Percentiles rank a stretch among this genome's conserved stretches.
Evolutionary conservation across 2,797 vertebrate species (phyloP).

Genomic region (Pitangus sulphuratus): DNA sequence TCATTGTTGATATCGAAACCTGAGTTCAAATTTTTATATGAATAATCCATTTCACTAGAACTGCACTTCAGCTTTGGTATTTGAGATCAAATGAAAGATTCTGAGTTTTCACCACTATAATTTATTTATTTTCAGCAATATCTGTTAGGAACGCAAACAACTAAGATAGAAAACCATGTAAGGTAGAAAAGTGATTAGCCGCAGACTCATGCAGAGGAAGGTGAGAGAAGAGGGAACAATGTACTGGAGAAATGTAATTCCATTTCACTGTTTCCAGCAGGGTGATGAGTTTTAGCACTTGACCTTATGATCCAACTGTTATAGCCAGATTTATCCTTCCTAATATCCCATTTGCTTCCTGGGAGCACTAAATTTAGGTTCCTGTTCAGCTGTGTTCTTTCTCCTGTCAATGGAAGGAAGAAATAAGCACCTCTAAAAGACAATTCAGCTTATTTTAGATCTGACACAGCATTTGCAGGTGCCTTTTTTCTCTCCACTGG

Average conservation of each 20-base stretch:
- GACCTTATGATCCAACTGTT: slow-evolving; percentile 37
- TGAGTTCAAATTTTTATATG: not conserved
- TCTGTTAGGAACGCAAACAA: not conserved
- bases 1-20: not conserved
- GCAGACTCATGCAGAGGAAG: not conserved
- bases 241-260: slow-evolving; percentile 4
- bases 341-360: slow-evolving; percentile 46
- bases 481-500: not conserved
- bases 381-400: slow-evolving; percentile 41
- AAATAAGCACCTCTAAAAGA: slow-evolving; percentile 57
- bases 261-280: slow-evolving; percentile 16
- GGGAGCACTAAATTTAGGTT: slow-evolving; percentile 56
- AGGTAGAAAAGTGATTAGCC: not conserved
- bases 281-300: slow-evolving; percentile 52
- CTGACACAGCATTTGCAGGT: slow-evolving; percentile 47
- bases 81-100: not conserved
- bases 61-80: not conserved
- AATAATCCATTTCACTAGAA: not conserved
- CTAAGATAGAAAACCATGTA: not conserved
- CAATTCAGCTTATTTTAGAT: slow-evolving; percentile 60
- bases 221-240: not conserved
- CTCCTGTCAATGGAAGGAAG: slow-evolving; percentile 35
- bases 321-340: slow-evolving; percentile 52
- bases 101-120: not conserved
- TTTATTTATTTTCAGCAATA: not conserved